phyloP scores from a whole-genome alignment of 2,113 vertebrate genomes.

The Psophia crepitans region DNA sequence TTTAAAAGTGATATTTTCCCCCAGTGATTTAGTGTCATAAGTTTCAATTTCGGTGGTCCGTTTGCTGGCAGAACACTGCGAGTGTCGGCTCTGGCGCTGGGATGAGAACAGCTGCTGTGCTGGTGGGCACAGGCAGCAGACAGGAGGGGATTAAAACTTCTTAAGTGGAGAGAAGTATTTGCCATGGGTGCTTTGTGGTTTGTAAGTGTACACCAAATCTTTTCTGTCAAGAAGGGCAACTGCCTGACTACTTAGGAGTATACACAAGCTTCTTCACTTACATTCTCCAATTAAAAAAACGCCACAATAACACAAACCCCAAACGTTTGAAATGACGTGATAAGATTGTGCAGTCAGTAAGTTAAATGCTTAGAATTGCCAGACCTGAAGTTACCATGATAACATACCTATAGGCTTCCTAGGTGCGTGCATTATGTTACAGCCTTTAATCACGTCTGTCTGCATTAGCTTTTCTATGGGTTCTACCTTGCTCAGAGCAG shows the following conservation, averaged over 20 bases:
- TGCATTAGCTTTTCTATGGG: not conserved
- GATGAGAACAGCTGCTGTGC: not conserved
- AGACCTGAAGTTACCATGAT: not conserved
- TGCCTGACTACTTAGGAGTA: not conserved
- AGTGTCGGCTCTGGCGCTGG: not conserved
- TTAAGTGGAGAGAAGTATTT: not conserved
- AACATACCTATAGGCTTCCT: not conserved
- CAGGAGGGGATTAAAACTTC: not conserved
- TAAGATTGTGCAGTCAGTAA: not conserved
- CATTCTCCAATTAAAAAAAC: not conserved
- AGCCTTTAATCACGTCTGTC: not conserved
- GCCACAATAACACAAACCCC: not conserved
- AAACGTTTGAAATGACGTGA: not conserved
- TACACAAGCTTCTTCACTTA: not conserved
- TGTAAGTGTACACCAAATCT: not conserved
- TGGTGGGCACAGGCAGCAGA: not conserved
- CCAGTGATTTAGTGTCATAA: not conserved
- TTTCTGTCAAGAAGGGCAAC: not conserved
- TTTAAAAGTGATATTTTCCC: not conserved
- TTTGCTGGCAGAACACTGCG: not conserved
- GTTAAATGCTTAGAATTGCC: not conserved
- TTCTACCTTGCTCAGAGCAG: not conserved
- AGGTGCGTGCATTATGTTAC: rapidly evolving
- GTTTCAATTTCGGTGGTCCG: not conserved
- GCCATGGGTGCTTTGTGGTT: not conserved